Evolutionary conservation across 64 coral and sea anemone genomes (phyloP).

Genomic region (Actinia tenebrosa): DNA sequence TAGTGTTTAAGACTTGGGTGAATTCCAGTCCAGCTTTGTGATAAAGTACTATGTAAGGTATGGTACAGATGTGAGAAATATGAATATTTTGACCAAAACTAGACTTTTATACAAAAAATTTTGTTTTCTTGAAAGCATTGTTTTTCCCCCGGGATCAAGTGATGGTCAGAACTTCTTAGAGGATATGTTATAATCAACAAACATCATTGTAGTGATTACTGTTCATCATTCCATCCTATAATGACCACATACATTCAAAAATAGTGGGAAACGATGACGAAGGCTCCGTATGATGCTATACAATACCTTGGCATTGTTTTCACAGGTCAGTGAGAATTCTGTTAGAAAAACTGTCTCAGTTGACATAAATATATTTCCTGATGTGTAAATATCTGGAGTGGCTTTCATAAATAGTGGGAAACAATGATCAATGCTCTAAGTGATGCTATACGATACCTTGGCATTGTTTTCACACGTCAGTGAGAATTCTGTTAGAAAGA

Average conservation of each 20-base stretch:
- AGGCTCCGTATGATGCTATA: too few relatives aligned
- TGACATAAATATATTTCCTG: constrained; percentile 80
- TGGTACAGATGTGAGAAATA: too few relatives aligned
- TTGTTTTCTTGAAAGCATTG: too few relatives aligned
- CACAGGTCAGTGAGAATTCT: constrained; percentile 86
- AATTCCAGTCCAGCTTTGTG: too few relatives aligned
- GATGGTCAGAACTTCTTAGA: constrained; percentile 37
- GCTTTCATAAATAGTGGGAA: constrained; percentile 12
- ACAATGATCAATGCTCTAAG: neutral
- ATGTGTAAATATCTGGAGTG: constrained; percentile 71
- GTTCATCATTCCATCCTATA: constrained; percentile 17
- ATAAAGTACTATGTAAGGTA: too few relatives aligned
- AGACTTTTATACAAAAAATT: too few relatives aligned
- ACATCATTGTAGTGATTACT: constrained; percentile 26
- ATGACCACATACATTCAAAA: neutral
- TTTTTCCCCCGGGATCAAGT: neutral
- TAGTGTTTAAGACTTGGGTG: too few relatives aligned
- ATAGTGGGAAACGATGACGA: too few relatives aligned
- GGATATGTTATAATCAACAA: constrained; percentile 19
- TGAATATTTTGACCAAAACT: too few relatives aligned
- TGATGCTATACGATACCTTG: constrained; percentile 29
- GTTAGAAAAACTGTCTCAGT: constrained; percentile 89
- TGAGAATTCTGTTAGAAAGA: constrained; percentile 85
- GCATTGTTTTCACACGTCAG: constrained; percentile 91
- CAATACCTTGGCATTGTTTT: constrained; percentile 53